Conservation (phyloP, 2,797 vertebrate species). For the Lutjanus campechanus region DNA sequence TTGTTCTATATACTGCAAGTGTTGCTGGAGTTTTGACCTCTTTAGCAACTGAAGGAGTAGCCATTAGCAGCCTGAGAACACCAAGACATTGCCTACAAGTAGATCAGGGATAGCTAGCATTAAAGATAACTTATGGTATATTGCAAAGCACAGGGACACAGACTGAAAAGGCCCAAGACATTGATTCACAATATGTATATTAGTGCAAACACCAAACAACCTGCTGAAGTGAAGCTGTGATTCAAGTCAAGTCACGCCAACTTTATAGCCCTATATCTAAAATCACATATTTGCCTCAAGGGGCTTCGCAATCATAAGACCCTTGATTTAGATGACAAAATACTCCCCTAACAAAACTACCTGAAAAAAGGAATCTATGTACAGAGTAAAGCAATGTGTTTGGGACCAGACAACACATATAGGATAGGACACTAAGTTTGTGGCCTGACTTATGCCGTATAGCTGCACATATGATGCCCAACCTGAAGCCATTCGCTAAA, state of each 20-base stretch:
- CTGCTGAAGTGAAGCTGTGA: not conserved
- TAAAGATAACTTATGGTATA: not conserved
- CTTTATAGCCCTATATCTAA: not conserved
- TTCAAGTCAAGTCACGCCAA: not conserved
- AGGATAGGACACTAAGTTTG: not conserved
- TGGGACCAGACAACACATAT: not conserved
- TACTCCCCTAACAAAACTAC: not conserved
- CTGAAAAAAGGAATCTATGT: not conserved
- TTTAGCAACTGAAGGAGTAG: no score
- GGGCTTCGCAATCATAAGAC: not conserved
- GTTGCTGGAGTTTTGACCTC: no score
- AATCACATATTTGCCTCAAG: not conserved
- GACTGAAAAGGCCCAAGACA: not conserved
- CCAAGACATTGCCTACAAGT: not conserved
- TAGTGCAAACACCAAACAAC: not conserved
- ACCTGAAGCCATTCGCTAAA: not conserved
- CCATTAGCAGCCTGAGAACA: not conserved
- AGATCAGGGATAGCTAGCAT: not conserved
- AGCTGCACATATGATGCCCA: not conserved
- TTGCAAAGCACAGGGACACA: not conserved
- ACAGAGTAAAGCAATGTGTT: not conserved
- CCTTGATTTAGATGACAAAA: not conserved
- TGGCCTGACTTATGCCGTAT: not conserved
- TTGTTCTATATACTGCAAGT: no score
- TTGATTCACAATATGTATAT: not conserved